phyloP scores from a whole-genome alignment of 2,113 vertebrate genomes.

The Neopipo cinnamomea region DNA sequence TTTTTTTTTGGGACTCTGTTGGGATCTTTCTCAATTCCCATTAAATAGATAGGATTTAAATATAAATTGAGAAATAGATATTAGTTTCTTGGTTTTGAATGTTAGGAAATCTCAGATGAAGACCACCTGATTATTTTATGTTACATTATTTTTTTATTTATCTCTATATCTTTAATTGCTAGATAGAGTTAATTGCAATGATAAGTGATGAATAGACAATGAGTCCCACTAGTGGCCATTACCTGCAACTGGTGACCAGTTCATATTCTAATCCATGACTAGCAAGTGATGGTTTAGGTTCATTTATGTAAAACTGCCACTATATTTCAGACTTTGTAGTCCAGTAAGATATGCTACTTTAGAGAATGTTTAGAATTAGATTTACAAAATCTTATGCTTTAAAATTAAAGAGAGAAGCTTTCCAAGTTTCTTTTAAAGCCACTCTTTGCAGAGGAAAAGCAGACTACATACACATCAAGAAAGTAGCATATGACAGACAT shows the following conservation, averaged over 20 bases:
- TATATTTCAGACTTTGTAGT: neutral
- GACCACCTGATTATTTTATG: neutral
- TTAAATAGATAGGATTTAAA: neutral
- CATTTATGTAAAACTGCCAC: neutral
- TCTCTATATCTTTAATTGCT: neutral
- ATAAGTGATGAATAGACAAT: neutral
- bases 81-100: neutral
- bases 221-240: neutral
- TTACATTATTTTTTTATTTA: neutral
- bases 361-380: neutral
- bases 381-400: neutral
- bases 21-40: neutral
- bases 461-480: neutral
- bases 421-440: neutral
- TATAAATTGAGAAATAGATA: neutral
- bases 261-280: neutral
- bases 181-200: neutral
- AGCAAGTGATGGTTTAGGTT: neutral
- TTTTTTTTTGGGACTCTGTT: neutral
- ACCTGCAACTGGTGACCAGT: neutral
- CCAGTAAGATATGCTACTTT: neutral
- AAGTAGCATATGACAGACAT: neutral
- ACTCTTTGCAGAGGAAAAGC: neutral
- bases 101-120: neutral
- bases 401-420: neutral